A percentile compares a stretch with the other conserved stretches of the same genome.
phyloP scores from a whole-genome alignment of 1,140 invertebrate species.

The Platyura marginata region DNA sequence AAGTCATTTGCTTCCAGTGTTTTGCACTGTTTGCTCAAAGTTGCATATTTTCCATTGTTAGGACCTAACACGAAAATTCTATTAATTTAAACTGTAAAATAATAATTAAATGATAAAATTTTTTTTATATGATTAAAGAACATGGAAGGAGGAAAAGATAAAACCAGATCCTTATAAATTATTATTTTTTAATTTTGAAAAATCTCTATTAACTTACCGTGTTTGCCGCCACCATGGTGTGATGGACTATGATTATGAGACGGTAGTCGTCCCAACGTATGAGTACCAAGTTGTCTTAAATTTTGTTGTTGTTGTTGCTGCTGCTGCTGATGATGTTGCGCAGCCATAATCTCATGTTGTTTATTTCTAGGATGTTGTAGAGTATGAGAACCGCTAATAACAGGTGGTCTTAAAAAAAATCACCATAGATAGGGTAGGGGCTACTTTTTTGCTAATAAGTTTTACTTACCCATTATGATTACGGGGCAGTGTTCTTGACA shows the following conservation, averaged over 20 bases:
- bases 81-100: not conserved
- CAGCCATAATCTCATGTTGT: conserved; percentile 23
- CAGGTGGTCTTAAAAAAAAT: conserved; percentile 14
- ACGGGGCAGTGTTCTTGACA: conserved; percentile 21
- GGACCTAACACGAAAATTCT: conserved; percentile 21
- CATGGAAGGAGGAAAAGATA: conserved; percentile 13
- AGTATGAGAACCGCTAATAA: conserved; percentile 23
- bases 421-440: conserved; percentile 6
- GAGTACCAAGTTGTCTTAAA: conserved; percentile 28
- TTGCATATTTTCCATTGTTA: conserved; percentile 71
- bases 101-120: no score
- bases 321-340: conserved; percentile 14
- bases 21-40: conserved; percentile 87
- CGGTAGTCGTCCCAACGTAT: conserved; percentile 30
- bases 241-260: conserved; percentile 30
- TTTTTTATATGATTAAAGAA: conserved; percentile 15
- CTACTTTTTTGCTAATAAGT: conserved; percentile 5
- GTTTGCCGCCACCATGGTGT: conserved; percentile 20
- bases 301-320: conserved; percentile 15
- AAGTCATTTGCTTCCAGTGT: conserved; percentile 82
- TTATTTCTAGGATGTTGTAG: conserved; percentile 23
- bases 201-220: conserved; percentile 1
- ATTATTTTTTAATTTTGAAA: conserved; percentile 6
- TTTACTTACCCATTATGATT: conserved; percentile 24
- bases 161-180: conserved; percentile 26